These are phyloP conservation scores for Aporrectodea caliginosa DNA, from an alignment of 1,140 invertebrate species.

Conservation along the genomic window DNA sequence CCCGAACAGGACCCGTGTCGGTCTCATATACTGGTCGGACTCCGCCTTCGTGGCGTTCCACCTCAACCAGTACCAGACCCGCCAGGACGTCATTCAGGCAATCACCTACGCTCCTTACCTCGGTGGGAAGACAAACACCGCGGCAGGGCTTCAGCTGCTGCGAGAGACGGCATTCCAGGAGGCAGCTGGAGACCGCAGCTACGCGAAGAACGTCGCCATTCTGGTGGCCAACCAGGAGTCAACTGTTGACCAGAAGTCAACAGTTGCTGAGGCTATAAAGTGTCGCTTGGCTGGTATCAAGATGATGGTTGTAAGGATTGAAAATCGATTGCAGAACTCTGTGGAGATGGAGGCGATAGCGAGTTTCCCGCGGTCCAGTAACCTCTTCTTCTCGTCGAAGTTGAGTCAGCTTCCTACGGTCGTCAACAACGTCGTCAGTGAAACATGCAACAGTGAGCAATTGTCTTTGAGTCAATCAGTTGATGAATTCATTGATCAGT, in stretches of 20 bases:
- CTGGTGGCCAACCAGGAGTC: constrained; percentile 27
- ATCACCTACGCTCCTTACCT: constrained; percentile 18
- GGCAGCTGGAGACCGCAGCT: constrained; percentile 14
- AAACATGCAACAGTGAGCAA: constrained; percentile 11
- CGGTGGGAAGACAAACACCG: constrained; percentile 26
- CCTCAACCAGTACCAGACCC: constrained; percentile 22
- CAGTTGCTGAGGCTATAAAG: constrained; percentile 19
- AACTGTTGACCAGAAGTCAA: constrained; percentile 15
- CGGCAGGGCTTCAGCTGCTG: constrained; percentile 13
- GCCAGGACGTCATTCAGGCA: constrained; percentile 28
- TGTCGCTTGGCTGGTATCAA: constrained; percentile 1
- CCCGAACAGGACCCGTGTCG: constrained; percentile 19
- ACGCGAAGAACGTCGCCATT: constrained; percentile 28
- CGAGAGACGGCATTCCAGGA: constrained; percentile 20
- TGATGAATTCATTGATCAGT: background rate
- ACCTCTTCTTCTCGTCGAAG: constrained; percentile 8
- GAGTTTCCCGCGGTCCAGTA: constrained; percentile 25
- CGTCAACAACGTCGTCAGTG: background rate
- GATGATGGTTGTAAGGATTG: background rate
- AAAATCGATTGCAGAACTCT: constrained; percentile 9
- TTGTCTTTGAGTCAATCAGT: no score
- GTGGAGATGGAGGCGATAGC: constrained; percentile 30
- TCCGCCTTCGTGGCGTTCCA: constrained; percentile 17
- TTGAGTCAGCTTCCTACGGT: background rate
- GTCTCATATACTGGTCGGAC: constrained; percentile 24